Evolutionary conservation across 2,888 invertebrate species (phyloP).

Genomic region (Clunio marinus): DNA sequence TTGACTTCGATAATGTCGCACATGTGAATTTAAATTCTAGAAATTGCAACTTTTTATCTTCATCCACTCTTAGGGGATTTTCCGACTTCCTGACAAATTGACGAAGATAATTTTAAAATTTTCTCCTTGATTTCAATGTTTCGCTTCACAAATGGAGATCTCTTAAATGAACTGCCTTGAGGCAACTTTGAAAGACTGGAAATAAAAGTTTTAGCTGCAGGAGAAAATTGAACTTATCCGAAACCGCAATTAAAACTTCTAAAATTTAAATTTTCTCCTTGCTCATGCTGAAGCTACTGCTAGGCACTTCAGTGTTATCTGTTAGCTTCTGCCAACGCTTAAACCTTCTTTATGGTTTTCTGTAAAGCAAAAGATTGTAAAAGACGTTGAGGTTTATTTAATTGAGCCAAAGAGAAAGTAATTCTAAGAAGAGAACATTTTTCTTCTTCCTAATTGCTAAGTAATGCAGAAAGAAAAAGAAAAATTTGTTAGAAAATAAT

Average conservation of each 20-base stretch:
- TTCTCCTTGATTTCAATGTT: not conserved
- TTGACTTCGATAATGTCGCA: not conserved
- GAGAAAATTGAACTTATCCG: slow-evolving; percentile 4
- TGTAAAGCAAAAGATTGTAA: not conserved
- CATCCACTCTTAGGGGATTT: not conserved
- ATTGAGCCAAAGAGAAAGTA: too few species aligned
- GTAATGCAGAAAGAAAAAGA: too few species aligned
- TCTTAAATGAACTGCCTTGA: too few species aligned
- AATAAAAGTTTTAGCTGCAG: not conserved
- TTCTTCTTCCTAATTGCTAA: too few species aligned
- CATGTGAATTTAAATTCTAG: not conserved
- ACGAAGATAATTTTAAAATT: slow-evolving; percentile 2
- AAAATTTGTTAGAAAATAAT: too few species aligned
- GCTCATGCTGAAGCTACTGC: not conserved
- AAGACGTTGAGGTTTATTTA: too few species aligned
- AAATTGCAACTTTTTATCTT: not conserved
- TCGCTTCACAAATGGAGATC: not conserved
- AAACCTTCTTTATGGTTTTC: not conserved
- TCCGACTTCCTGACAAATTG: slow-evolving; percentile 6
- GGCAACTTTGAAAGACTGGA: not conserved
- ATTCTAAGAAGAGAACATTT: too few species aligned
- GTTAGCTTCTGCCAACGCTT: not conserved
- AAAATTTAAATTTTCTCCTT: slow-evolving; percentile 17
- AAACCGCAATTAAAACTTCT: slow-evolving; percentile 16
- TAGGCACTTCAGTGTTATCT: not conserved